phyloP scores from a whole-genome alignment of 2,113 vertebrate genomes.

The Eudorcas thomsonii region DNA sequence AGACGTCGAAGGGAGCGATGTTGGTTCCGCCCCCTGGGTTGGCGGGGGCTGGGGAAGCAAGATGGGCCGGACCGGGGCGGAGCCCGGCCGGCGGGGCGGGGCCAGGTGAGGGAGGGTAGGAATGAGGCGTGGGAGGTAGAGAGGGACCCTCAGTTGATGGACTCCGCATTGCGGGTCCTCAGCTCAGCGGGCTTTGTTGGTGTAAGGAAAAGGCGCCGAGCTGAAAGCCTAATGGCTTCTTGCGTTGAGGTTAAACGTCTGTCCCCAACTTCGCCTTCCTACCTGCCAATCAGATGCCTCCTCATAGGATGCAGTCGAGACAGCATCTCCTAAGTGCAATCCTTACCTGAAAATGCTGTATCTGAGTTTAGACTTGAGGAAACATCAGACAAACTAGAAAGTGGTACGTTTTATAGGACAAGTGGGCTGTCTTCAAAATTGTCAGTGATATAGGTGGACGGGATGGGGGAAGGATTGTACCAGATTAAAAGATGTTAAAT shows the following conservation, averaged over 20 bases:
- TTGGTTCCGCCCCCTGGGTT: constrained; percentile 58
- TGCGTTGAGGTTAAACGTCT: not conserved
- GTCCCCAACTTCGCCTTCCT: not conserved
- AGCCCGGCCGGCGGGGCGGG: not conserved
- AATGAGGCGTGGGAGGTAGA: accelerated
- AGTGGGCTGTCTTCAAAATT: not conserved
- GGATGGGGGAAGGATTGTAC: not conserved
- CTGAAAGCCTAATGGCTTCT: not conserved
- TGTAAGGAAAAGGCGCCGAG: not conserved
- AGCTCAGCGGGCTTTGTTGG: not conserved
- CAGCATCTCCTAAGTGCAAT: not conserved
- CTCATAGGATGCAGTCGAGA: not conserved
- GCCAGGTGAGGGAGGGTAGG: accelerated
- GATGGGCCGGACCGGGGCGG: accelerated
- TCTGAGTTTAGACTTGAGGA: not conserved
- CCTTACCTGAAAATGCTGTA: not conserved
- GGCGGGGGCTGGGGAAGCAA: accelerated
- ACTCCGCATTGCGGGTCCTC: not conserved
- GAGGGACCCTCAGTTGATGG: not conserved
- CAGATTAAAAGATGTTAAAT: not conserved
- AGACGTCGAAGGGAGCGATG: not conserved
- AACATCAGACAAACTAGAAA: not conserved
- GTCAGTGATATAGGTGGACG: not conserved
- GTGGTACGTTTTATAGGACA: not conserved
- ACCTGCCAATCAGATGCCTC: not conserved